phyloP scores from a whole-genome alignment of 1,140 invertebrate genomes.

The fruit fly (Drosophila melanogaster) region Release_6_plus_ISO1_MT NT_037436.4:21057501-21058000 shows the following conservation, averaged over 20 bases:
- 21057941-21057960: slow-evolving; percentile 19
- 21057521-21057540: too few relatives aligned
- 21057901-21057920: neutral
- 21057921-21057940: slow-evolving; percentile 23
- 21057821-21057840: slow-evolving; percentile 47
- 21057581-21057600: slow-evolving; percentile 8
- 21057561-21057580: neutral
- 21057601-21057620: slow-evolving; percentile 12
- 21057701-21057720: slow-evolving; percentile 18
- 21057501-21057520: too few relatives aligned
- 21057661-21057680: slow-evolving; percentile 6
- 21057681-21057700: slow-evolving; percentile 35
- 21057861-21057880: slow-evolving; percentile 66
- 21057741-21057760: slow-evolving; percentile 11
- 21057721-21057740: slow-evolving; percentile 12
- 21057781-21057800: slow-evolving; percentile 79
- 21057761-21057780: slow-evolving; percentile 10
- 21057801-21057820: slow-evolving; percentile 66
- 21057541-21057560: slow-evolving; percentile 7
- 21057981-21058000: slow-evolving; percentile 38
- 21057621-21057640: neutral
- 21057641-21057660: neutral
- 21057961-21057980: slow-evolving; percentile 45
- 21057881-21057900: slow-evolving; percentile 31
- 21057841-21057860: slow-evolving; percentile 57